phyloP scores from a whole-genome alignment of 1,140 invertebrate species.

The Trichoplusia ni region DNA sequence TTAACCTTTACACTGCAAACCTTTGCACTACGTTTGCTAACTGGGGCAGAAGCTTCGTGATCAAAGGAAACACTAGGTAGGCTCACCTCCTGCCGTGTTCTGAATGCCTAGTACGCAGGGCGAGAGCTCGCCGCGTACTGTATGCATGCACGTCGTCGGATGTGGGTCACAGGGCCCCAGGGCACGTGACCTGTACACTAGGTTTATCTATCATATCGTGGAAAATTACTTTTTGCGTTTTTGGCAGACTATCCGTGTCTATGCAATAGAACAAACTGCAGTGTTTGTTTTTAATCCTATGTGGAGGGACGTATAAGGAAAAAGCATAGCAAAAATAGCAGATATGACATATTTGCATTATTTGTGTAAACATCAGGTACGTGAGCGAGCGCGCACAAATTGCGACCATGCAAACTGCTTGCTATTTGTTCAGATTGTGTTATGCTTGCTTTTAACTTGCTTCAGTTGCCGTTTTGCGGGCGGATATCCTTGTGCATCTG shows the following conservation, averaged over 20 bases:
- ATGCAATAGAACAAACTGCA: no score
- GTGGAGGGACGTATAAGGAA: no score
- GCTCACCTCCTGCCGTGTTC: slow-evolving; percentile 41
- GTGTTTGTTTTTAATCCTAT: no score
- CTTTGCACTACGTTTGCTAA: slow-evolving; percentile 33
- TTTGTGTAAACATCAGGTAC: no score
- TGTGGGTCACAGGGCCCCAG: slow-evolving; percentile 35
- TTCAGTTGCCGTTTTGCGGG: no score
- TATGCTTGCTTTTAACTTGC: no score
- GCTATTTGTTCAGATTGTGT: no score
- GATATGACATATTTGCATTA: no score
- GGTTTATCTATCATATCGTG: slow-evolving; percentile 4
- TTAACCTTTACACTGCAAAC: slow-evolving; percentile 34
- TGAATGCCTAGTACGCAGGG: slow-evolving; percentile 41
- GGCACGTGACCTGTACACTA: slow-evolving; percentile 5
- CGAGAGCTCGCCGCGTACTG: slow-evolving; percentile 5
- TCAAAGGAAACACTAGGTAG: slow-evolving; percentile 43
- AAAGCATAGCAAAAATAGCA: no score
- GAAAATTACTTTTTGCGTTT: slow-evolving; percentile 4
- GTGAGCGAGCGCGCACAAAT: no score
- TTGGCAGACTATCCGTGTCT: background rate
- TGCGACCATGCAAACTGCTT: no score
- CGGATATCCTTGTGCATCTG: no score
- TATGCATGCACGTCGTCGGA: slow-evolving; percentile 22
- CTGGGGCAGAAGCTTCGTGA: slow-evolving; percentile 44